Percentiles rank a stretch among this genome's conserved stretches.
These are phyloP conservation scores for Leiothrix lutea DNA, from an alignment of 2,113 vertebrate species.

Conservation along the genomic window DNA sequence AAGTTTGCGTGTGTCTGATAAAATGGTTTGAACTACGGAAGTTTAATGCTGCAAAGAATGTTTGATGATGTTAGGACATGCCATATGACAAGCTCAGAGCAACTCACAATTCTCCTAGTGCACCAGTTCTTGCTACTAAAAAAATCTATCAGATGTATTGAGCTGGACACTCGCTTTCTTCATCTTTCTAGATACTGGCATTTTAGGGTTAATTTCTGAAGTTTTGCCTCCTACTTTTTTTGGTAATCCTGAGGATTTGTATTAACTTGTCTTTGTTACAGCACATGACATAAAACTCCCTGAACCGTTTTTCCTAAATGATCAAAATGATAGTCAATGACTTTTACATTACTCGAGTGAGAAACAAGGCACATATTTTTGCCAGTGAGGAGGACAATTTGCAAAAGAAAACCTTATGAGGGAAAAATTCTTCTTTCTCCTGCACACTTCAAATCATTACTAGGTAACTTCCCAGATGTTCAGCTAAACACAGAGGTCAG, in stretches of 20 bases:
- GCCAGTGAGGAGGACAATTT: neutral
- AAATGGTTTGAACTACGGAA: constrained; percentile 62
- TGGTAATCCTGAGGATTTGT: neutral
- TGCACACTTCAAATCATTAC: neutral
- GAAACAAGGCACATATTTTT: neutral
- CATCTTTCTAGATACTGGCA: neutral
- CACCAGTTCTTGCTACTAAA: neutral
- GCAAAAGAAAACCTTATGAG: neutral
- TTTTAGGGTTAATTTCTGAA: neutral
- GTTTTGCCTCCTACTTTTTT: neutral
- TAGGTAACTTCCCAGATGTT: neutral
- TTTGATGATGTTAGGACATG: constrained; percentile 58
- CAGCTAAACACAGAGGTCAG: neutral
- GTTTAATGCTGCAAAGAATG: constrained; percentile 72
- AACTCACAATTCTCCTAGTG: neutral
- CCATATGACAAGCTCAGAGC: constrained; percentile 46
- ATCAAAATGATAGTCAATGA: neutral
- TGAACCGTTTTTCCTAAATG: neutral
- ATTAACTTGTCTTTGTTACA: neutral
- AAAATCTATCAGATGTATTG: neutral
- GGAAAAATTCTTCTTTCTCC: neutral
- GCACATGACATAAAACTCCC: neutral
- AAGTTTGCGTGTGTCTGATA: constrained; percentile 59
- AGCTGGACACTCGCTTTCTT: neutral
- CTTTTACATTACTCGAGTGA: neutral